Base-by-base conservation (phyloP, 2,888 invertebrate genomes). In the Eugnorisma glareosa region DNA sequence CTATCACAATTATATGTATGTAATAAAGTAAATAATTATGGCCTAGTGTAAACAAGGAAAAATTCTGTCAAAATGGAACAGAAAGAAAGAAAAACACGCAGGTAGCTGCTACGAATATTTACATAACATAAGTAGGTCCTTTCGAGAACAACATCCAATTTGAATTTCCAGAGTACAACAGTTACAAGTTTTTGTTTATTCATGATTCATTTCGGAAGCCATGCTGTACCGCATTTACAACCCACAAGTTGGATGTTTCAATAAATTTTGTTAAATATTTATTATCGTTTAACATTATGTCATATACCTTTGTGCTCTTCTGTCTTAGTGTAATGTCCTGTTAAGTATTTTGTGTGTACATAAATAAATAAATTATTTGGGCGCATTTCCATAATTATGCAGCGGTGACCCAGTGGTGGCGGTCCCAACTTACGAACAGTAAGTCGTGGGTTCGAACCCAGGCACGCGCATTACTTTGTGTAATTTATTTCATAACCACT, bases 101-200 rank as follows among this genome's bases (percentile, higher is more conserved):
- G 37, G 15, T 57, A 51, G n/a, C 40, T 45, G 8, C 43, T 24
- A 51, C 24, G 11, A 28, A 73, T 69, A 74, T 84, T 84, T 84
- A 73, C 86, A 77, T 75, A 75, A 77, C 70, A 79, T 67, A 84
- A 81, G 73, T 79, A 81, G 64, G 73, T 81, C 51, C 63, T 81
- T 77, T 64, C 43, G 40, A 37, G 51, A 72, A 78, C 71, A 74
- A 75, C 81, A 71, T 73, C 74, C 75, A 84, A 85, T 84, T 86
- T 84, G 64, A 81, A 85, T 85, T 86, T 77, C 31, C 43, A 31
- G 66, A 77, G 67, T 57, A 68, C 75, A 40, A 45, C 72, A 67
- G 73, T 80, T 80, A 79, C 86, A 74, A 67, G 67, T 79, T 68
- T 78, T 79, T 79, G 70, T 70, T 74, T 86, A 85, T 85, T 84